Base-by-base conservation (phyloP, 2,888 invertebrate genomes). In the Phasia obesa region DNA sequence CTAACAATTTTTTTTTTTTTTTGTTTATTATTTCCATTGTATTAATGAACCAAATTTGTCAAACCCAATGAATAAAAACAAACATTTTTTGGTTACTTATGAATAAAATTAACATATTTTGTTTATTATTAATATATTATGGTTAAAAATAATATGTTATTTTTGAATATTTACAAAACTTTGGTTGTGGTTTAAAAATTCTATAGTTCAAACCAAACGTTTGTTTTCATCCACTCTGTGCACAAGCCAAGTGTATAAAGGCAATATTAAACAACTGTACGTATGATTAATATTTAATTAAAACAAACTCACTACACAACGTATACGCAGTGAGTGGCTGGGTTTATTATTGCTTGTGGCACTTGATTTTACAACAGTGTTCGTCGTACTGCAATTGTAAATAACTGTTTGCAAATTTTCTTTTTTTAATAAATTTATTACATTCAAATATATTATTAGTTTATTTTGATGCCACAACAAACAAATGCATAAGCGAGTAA, bases 281-380 rank as follows among this genome's bases (percentile, higher is more conserved):
- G 74, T 74, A 74, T 74, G 74, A 64, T 53, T 64, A 31, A 55
- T 74, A 74, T 64, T 74, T 64, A 74, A 74, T 74, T 64, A 31
- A 31, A 74, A 21, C 38, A 23, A 42, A 27, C 31, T 15, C 6
- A n/a, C 42, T 0, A 0, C 47, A 74, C 2, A n/a, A 27, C 35
- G 75, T 67, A 75, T 65, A 65, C 65, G 75, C 49, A 38, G 15
- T 4, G 15, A n/a, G 19, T 44, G 23, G 7, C 9, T 21, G 19
- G 27, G 13, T 31, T 35, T 35, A 23, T 59, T 69, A 44, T 44
- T 13, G 5, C 15, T 44, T 70, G 23, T 59, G 13, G 15, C 31
- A 60, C 57, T 57, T 57, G 35, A 31, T 57, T 57, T 35, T 35
- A 57, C 35, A 31, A 35, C 35, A 57, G 19, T 15, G 19, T 59